These are phyloP conservation scores for Pithys albifrons DNA, from an alignment of 2,113 vertebrate species.

Conservation along the genomic window DNA sequence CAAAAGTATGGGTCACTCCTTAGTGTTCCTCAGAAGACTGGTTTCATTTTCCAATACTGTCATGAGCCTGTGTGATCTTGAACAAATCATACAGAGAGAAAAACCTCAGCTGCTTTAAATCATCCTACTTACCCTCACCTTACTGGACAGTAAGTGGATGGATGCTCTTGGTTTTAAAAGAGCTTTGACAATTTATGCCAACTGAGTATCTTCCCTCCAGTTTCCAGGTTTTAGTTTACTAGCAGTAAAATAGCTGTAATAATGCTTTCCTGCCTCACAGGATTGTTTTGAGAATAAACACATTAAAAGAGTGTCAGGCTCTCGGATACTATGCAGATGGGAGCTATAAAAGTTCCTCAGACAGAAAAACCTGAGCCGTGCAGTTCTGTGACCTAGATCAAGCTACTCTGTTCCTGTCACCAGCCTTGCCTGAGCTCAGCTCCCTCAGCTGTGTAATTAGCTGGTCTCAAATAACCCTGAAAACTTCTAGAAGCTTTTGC, in stretches of 20 bases:
- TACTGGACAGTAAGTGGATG: neutral
- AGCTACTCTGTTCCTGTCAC: neutral
- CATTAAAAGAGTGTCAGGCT: neutral
- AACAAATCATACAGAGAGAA: neutral
- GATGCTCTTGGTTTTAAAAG: neutral
- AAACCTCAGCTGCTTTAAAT: neutral
- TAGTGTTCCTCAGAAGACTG: neutral
- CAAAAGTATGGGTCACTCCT: neutral
- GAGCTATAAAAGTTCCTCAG: slow-evolving; percentile 46
- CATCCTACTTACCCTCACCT: neutral
- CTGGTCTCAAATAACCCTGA: slow-evolving; percentile 28
- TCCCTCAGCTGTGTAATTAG: slow-evolving; percentile 52
- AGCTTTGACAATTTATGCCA: neutral
- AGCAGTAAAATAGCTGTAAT: neutral
- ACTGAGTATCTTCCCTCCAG: neutral
- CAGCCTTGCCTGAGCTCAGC: neutral
- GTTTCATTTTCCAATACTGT: neutral
- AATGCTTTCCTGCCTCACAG: neutral
- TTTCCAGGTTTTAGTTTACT: neutral
- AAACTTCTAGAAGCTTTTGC: slow-evolving; percentile 16
- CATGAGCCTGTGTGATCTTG: neutral
- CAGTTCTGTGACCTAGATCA: slow-evolving; percentile 48
- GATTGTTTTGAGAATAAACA: neutral
- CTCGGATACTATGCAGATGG: neutral
- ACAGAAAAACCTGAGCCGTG: neutral